Base-by-base conservation (phyloP, 2,113 vertebrate species). In the Ellobius talpinus region DNA sequence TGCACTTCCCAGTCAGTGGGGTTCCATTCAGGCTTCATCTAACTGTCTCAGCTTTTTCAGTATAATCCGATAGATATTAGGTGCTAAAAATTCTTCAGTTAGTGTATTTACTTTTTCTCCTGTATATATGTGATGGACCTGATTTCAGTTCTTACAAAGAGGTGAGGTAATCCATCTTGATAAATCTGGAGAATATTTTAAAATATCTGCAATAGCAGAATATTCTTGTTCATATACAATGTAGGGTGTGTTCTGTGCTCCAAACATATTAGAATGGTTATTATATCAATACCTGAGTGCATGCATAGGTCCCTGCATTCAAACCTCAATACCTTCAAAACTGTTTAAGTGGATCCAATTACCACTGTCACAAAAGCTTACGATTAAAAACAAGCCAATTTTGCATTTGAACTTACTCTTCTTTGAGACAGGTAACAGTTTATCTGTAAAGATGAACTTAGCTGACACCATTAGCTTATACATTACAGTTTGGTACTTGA, bases 401-500 rank as follows among this genome's bases (percentile, higher is more conserved):
- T 92, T 93, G 23, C 61, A 94, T 95, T 90, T 84, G 36, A 45
- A 87, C 21, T 89, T 73, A 55, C 24, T 58, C 45, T 52, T 13
- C 81, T 82, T 87, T 79, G 85, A 97, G 47, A 92, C 39, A 77
- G 92, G 97, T 92, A 39, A 95, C 96, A 91, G 85, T 85, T 24
- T 1, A 21, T 84, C 76, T 97, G 73, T 96, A 93, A 96, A 97
- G 96, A 91, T 91, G 94, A 97, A 98, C 96, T 94, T 76, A 96
- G 96, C 93, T 97, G 91, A 98, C 93, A 97, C 95, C 92, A 97
- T 98, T 98, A 96, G 92, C 87, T 93, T 90, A 89, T 97, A 96
- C 90, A 97, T 97, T 97, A 23, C 97, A 97, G 98, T 98, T 97
- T 97, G 93, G 95, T 97, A 97, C 93, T 94, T 95, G 94, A 97